These are phyloP conservation scores for Paradoxurus hermaphroditus DNA, from an alignment of 2,113 vertebrate genomes.

Conservation along the genomic window DNA sequence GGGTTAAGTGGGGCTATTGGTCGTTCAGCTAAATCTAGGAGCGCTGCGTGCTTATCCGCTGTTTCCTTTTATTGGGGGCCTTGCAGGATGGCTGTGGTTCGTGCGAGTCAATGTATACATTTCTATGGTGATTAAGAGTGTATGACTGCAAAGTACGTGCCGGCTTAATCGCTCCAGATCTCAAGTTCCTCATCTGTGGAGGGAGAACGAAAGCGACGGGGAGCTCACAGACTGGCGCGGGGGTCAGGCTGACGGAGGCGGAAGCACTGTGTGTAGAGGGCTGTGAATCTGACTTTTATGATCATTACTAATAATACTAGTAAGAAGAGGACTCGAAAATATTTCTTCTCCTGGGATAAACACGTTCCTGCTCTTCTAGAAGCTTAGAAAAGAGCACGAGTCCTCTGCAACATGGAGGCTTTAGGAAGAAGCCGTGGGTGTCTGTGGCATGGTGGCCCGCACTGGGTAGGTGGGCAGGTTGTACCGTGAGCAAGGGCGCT, in stretches of 20 bases:
- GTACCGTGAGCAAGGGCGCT: rapidly evolving
- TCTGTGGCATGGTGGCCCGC: background rate
- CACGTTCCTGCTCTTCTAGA: background rate
- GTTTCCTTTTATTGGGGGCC: background rate
- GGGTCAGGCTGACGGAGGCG: background rate
- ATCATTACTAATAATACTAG: background rate
- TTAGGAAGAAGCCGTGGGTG: background rate
- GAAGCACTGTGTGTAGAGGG: background rate
- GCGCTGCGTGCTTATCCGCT: background rate
- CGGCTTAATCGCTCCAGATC: background rate
- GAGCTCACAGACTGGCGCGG: background rate
- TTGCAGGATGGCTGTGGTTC: background rate
- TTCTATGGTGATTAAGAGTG: background rate
- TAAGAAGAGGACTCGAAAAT: background rate
- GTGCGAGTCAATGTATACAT: background rate
- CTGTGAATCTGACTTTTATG: background rate
- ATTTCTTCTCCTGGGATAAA: background rate
- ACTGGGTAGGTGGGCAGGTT: background rate
- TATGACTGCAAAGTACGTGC: background rate
- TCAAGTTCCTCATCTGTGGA: background rate
- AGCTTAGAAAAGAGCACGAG: background rate
- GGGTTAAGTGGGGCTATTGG: background rate
- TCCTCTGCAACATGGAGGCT: background rate
- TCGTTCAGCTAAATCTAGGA: background rate
- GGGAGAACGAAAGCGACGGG: background rate